Percentiles rank a stretch among this genome's conserved stretches.
phyloP scores from a whole-genome alignment of 2,888 invertebrate genomes.

The Andrena bicolor region DNA sequence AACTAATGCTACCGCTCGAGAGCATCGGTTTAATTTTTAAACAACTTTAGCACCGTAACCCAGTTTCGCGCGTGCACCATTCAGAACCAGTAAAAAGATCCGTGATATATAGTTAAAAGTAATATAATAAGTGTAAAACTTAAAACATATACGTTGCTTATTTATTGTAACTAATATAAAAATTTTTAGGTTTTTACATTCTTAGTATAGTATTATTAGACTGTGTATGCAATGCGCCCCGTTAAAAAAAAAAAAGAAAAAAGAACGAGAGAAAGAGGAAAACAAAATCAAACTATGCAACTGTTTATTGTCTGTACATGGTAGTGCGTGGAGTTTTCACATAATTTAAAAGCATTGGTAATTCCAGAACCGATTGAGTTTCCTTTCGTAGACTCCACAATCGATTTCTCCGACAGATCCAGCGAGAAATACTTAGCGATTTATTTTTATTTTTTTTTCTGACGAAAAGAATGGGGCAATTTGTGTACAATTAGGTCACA shows the following conservation, averaged over 20 bases:
- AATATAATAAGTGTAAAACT: slow-evolving; percentile 75
- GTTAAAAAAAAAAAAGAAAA: slow-evolving; percentile 28
- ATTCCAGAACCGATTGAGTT: slow-evolving; percentile 24
- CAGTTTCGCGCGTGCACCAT: slow-evolving; percentile 62
- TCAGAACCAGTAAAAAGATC: slow-evolving; percentile 79
- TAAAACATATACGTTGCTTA: slow-evolving; percentile 79
- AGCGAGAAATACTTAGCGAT: slow-evolving; percentile 4
- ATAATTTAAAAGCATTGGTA: slow-evolving; percentile 32
- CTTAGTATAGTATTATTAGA: slow-evolving; percentile 76
- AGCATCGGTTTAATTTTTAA: slow-evolving; percentile 50
- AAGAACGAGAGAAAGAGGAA: neutral
- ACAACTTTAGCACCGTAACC: slow-evolving; percentile 51
- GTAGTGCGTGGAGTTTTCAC: slow-evolving; percentile 18
- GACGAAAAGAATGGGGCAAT: slow-evolving; percentile 47
- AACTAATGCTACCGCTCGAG: slow-evolving; percentile 32
- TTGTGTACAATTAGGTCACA: slow-evolving; percentile 54
- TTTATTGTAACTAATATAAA: slow-evolving; percentile 78
- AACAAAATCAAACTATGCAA: neutral
- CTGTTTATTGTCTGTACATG: neutral
- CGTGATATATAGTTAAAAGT: slow-evolving; percentile 80
- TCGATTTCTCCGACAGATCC: slow-evolving; percentile 10
- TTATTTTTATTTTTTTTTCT: slow-evolving; percentile 15
- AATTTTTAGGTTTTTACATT: slow-evolving; percentile 78
- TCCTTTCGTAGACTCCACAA: slow-evolving; percentile 12
- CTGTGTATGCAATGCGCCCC: slow-evolving; percentile 58